Conservation (phyloP, 2,113 vertebrate genomes). For the Rhinoderma darwinii region DNA sequence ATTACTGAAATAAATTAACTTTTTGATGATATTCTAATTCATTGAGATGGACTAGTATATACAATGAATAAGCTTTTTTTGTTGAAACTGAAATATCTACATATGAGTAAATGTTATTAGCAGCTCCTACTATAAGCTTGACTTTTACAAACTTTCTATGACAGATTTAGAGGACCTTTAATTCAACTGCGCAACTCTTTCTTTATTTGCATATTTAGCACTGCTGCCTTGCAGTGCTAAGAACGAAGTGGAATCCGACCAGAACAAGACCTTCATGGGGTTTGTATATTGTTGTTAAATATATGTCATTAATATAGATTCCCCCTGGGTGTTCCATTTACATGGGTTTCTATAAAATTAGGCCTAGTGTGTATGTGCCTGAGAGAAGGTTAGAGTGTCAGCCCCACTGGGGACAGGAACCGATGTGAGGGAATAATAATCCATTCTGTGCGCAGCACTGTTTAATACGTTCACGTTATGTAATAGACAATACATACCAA, state of each 20-base stretch:
- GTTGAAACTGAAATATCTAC: background rate
- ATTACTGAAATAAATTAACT: too few species aligned
- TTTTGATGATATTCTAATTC: too few species aligned
- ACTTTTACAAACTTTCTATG: background rate
- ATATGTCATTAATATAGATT: background rate
- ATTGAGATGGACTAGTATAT: too few species aligned
- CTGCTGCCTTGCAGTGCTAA: background rate
- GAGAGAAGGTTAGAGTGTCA: background rate
- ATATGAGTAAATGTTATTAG: background rate
- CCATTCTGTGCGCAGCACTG: background rate
- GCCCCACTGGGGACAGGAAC: background rate
- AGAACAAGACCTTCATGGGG: background rate
- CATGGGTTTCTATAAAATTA: background rate
- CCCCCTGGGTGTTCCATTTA: background rate
- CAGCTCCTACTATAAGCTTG: background rate
- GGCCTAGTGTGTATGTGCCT: background rate
- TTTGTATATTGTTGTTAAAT: background rate
- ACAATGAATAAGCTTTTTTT: too few species aligned
- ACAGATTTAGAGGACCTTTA: background rate
- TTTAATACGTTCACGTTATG: background rate
- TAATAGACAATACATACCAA: background rate
- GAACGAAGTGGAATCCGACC: background rate
- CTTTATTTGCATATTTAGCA: background rate
- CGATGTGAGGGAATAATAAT: background rate
- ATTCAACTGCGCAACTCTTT: background rate